A percentile compares a stretch with the other conserved stretches of the same genome.
phyloP scores from a whole-genome alignment of 2,888 invertebrate species.

The Epinotia ramella region DNA sequence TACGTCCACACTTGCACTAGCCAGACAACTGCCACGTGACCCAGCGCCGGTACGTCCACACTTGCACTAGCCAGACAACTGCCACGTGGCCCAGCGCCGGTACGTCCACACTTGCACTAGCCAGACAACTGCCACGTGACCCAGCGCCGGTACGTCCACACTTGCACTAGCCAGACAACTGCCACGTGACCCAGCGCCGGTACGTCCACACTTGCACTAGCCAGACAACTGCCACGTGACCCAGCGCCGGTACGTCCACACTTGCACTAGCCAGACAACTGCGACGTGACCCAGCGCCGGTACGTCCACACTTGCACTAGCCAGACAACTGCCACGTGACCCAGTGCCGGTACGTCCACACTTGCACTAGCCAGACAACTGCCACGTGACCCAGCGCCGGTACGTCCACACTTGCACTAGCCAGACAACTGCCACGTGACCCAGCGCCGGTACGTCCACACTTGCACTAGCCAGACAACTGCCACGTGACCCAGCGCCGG shows the following conservation, averaged over 20 bases:
- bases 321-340: constrained; percentile 97
- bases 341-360: constrained; percentile 81
- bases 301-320: constrained; percentile 64
- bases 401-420: constrained; percentile 53
- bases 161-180: too few relatives aligned
- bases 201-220: background rate
- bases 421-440: background rate
- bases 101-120: background rate
- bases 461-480: too few relatives aligned
- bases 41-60: too few relatives aligned
- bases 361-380: background rate
- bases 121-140: background rate
- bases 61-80: too few relatives aligned
- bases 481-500: background rate
- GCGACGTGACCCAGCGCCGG: constrained; percentile 91
- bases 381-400: constrained; percentile 88
- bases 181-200: background rate
- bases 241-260: too few relatives aligned
- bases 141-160: too few relatives aligned
- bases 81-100: background rate
- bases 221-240: background rate
- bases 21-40: background rate
- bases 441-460: too few relatives aligned
- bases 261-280: too few relatives aligned
- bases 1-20: background rate